phyloP scores from a whole-genome alignment of 2,888 invertebrate genomes.

The Drosophila pegasa region DNA sequence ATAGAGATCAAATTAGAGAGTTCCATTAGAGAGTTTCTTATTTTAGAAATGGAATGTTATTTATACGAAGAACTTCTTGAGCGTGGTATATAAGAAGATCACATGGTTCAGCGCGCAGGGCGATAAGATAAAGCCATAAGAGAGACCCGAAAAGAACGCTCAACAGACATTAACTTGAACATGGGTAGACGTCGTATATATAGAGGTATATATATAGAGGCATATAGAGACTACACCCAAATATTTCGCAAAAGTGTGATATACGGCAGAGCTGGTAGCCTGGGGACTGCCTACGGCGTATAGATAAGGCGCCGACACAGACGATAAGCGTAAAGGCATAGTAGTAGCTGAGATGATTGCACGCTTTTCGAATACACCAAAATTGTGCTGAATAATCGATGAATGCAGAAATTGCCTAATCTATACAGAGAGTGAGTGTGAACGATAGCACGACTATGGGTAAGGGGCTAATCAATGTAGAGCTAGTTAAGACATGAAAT shows the following conservation, averaged over 20 bases:
- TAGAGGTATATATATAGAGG: neutral
- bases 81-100: conserved; percentile 1
- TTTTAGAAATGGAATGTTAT: neutral
- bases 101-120: conserved; percentile 9
- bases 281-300: conserved; percentile 22
- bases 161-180: neutral
- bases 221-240: too few species aligned
- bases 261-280: conserved; percentile 22
- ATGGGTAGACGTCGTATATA: neutral
- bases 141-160: neutral
- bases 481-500: too few species aligned
- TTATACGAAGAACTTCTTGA: neutral
- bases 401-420: conserved; percentile 11
- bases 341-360: conserved; percentile 22
- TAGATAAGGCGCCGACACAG: conserved; percentile 28
- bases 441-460: too few species aligned
- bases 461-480: too few species aligned
- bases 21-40: neutral
- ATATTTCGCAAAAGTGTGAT: conserved; percentile 6
- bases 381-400: conserved; percentile 37
- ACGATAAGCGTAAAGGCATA: conserved; percentile 28
- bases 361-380: conserved; percentile 1
- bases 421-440: neutral
- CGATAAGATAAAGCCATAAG: conserved; percentile 18
- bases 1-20: neutral